Base-by-base conservation (phyloP, 2,797 vertebrate genomes). In the Gymnothorax reevesii region DNA sequence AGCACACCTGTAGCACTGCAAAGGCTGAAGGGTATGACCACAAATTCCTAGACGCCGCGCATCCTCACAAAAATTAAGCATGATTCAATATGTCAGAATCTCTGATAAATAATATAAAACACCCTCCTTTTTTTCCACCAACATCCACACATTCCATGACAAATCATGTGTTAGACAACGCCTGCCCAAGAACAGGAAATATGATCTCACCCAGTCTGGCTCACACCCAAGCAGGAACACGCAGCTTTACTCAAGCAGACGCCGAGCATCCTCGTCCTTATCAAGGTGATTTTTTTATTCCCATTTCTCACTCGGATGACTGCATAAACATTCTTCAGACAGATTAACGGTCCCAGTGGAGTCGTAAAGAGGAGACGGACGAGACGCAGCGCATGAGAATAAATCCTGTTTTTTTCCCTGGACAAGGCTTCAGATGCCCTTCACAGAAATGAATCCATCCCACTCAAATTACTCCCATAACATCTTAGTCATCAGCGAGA, bases 401-500 rank as follows among this genome's bases (percentile, higher is more conserved):
- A 86, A 86, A 57, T 57, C 10, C 59, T 55, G 25, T 79, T 79
- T 86, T 82, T 42, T 42, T n/a, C n/a, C 33, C 25, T 69, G 85
- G 27, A 25, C 1, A 25, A 22, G 49, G n/a, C 77, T 15, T 20
- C 8, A 33, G 20, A 33, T 49, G 42, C 42, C 57, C 25, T 33
- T 64, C 85, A 66, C 17, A 57, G 54, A 69, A 54, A 71, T 25
- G 69, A 8, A 82, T 54, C 2, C 9, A 15, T 54, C 6, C 7
- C 75, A 57, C 79, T 80, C 71, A 86, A 82, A 86, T 66, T 55
- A 84, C 79, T n/a, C 52, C 12, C 88, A 82, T 57, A 88, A 86
- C 86, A 88, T 75, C 87, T 90, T 83, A 52, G 80, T 84, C 60
- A 27, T 73, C 83, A 82, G 55, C 42, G 82, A 82, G 62, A 82